Evolutionary conservation across 2,888 invertebrate genomes (phyloP).

Genomic region (Agrypnus murinus): DNA sequence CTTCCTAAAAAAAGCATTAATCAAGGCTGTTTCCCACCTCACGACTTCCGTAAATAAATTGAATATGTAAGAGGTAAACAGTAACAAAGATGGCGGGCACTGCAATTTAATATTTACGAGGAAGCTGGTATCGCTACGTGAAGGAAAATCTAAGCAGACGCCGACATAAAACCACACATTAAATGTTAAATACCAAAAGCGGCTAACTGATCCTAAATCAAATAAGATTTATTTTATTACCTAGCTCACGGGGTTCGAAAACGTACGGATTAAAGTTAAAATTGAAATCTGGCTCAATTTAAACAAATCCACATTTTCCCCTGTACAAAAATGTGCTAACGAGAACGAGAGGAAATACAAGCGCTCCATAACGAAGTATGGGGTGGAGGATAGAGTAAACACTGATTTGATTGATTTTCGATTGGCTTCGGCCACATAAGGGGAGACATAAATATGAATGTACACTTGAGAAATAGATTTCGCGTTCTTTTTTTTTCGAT

Average conservation of each 20-base stretch:
- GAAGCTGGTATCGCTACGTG: slow-evolving; percentile 16
- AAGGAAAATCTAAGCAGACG: slow-evolving; percentile 28
- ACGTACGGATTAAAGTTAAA: slow-evolving; percentile 1
- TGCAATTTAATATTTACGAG: slow-evolving; percentile 28
- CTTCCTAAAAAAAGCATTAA: slow-evolving; percentile 24
- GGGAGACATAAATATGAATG: slow-evolving; percentile 30
- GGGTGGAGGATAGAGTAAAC: slow-evolving; percentile 26
- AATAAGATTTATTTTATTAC: slow-evolving; percentile 37
- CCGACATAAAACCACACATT: slow-evolving; percentile 29
- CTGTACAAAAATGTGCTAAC: slow-evolving; percentile 23
- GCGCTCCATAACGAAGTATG: slow-evolving; percentile 1
- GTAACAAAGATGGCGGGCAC: slow-evolving; percentile 22
- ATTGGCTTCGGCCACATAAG: slow-evolving; percentile 29
- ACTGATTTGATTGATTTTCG: slow-evolving; percentile 34
- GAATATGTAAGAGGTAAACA: slow-evolving; percentile 15
- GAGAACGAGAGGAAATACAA: slow-evolving; percentile 21
- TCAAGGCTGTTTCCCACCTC: slow-evolving; percentile 31
- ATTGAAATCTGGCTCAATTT: slow-evolving; percentile 26
- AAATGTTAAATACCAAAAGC: slow-evolving; percentile 36
- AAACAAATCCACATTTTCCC: slow-evolving; percentile 13
- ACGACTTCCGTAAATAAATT: slow-evolving; percentile 20
- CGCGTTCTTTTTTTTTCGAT: slow-evolving; percentile 8
- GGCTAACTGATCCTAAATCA: slow-evolving; percentile 35
- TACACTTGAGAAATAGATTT: slow-evolving; percentile 23
- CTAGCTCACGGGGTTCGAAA: not conserved